Base-by-base conservation (phyloP, 2,888 invertebrate species). In the Folsomia candida region DNA sequence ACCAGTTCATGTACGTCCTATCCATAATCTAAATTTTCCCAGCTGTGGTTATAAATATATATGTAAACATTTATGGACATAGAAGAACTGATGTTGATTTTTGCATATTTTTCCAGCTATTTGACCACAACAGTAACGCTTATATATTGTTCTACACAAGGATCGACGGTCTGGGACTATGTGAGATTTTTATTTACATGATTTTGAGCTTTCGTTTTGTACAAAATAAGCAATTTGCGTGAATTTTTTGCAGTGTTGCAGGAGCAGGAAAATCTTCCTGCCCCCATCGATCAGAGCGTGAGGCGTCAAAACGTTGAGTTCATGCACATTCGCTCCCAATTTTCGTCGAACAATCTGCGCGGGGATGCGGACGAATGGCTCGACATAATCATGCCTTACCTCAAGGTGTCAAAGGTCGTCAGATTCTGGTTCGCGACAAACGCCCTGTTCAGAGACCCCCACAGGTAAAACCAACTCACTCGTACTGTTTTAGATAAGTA, bases 61-160 rank as follows among this genome's bases (percentile, higher is more conserved):
- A n/a, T n/a, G n/a, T n/a, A n/a, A n/a, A n/a, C n/a, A n/a, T n/a
- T n/a, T n/a, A n/a, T n/a, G n/a, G n/a, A n/a, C n/a, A n/a, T n/a
- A n/a, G n/a, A n/a, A n/a, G n/a, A n/a, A 20, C 9, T n/a, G 58
- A 58, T 58, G n/a, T 6, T 6, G n/a, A 24, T 26, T 27, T 14
- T 11, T 9, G 27, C 2, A 11, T 4, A 20, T 27, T 3, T 47
- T 60, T 75, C 28, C 75, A 83, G 82, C 88, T 91, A 62, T 97
- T 94, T 83, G 97, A 97, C 85, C 94, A 94, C 78, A 94, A 96
- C 89, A 85, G 94, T 82, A 98, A 97, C 85, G 98, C 97, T 0
- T 98, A 98, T 83, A 97, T 98, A 90, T 85, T 98, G 74, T 95
- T 97, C 84, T 98, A 97, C 84, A 97, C 97, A 63, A 87, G 95